Evolutionary conservation across 2,888 invertebrate genomes (phyloP).

Genomic region (Pandemis cinnamomeana): DNA sequence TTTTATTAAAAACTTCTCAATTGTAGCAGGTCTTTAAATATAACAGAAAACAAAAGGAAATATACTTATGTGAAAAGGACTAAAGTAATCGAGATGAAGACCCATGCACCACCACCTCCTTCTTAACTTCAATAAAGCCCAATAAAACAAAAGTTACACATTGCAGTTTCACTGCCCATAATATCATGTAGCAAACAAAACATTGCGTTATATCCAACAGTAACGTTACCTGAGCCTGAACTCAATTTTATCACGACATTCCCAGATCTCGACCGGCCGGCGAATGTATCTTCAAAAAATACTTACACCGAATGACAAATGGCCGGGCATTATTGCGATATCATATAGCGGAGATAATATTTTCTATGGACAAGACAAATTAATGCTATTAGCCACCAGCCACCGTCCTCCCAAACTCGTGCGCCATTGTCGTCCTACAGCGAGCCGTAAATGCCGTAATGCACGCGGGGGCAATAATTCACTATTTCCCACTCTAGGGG

Average conservation of each 20-base stretch:
- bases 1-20: too few species aligned
- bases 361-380: slow-evolving; percentile 42
- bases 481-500: slow-evolving; percentile 58
- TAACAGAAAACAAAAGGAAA: background rate
- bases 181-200: too few species aligned
- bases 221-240: background rate
- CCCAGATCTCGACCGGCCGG: background rate
- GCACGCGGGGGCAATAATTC: slow-evolving; percentile 62
- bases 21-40: too few species aligned
- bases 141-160: background rate
- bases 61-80: background rate
- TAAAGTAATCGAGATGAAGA: background rate
- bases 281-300: slow-evolving; percentile 22
- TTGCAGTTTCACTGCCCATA: too few species aligned
- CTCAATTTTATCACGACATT: background rate
- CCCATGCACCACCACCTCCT: too few species aligned
- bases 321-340: slow-evolving; percentile 39
- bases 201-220: background rate
- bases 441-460: slow-evolving; percentile 39
- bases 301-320: slow-evolving; percentile 38
- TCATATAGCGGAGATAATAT: slow-evolving; percentile 41
- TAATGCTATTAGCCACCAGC: slow-evolving; percentile 38
- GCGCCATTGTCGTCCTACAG: slow-evolving; percentile 39
- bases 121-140: background rate
- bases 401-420: slow-evolving; percentile 31